Evolutionary conservation across 2,888 invertebrate species (phyloP).

Genomic region (Zaprionus lineosus): DNA sequence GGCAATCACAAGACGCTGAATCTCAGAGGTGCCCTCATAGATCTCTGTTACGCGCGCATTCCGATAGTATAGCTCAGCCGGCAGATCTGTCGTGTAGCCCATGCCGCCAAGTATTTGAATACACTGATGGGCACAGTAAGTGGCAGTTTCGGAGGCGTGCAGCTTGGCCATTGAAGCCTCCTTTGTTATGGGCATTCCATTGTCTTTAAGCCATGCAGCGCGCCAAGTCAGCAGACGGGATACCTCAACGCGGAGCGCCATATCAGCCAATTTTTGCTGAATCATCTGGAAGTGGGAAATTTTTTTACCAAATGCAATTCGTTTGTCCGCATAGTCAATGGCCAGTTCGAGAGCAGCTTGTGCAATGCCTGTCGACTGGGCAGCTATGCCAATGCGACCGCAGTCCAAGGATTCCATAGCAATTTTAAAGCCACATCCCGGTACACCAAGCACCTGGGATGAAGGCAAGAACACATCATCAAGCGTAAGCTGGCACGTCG

Average conservation of each 20-base stretch:
- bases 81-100: slow-evolving; percentile 97
- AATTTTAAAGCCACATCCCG: slow-evolving; percentile 96
- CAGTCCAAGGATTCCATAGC: slow-evolving; percentile 96
- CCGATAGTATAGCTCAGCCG: slow-evolving; percentile 95
- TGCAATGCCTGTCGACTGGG: slow-evolving; percentile 95
- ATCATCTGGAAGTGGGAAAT: slow-evolving; percentile 93
- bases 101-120: slow-evolving; percentile 95
- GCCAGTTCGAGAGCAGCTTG: slow-evolving; percentile 95
- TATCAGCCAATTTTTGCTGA: slow-evolving; percentile 95
- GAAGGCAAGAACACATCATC: slow-evolving; percentile 93
- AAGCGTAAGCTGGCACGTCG: slow-evolving; percentile 94
- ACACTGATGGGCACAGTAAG: slow-evolving; percentile 93
- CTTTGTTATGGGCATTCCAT: slow-evolving; percentile 90
- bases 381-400: slow-evolving; percentile 95
- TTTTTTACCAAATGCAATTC: slow-evolving; percentile 92
- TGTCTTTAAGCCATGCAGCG: slow-evolving; percentile 94
- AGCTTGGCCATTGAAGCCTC: slow-evolving; percentile 99
- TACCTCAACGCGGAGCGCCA: slow-evolving; percentile 91
- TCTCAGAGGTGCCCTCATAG: slow-evolving; percentile 98
- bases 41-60: slow-evolving; percentile 98
- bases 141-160: slow-evolving; percentile 96
- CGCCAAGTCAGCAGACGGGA: slow-evolving; percentile 94
- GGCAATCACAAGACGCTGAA: slow-evolving; percentile 95
- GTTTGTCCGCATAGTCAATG: slow-evolving; percentile 93
- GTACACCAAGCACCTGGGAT: slow-evolving; percentile 90